Conservation (phyloP, 2,113 vertebrate species). For the Datnioides undecimradiatus region DNA sequence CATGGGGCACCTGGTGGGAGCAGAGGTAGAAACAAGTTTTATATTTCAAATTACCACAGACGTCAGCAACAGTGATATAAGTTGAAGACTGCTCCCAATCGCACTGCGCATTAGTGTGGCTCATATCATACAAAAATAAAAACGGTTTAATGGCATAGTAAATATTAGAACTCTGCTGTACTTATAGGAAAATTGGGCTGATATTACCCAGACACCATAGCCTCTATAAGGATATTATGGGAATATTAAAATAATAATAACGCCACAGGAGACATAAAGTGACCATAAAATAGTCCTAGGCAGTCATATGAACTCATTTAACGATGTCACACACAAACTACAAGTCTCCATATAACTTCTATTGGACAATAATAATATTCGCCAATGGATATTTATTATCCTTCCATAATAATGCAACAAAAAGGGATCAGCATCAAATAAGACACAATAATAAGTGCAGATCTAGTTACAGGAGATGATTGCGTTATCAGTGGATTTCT, state of each 20-base stretch:
- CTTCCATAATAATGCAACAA: not conserved
- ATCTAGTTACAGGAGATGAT: not conserved
- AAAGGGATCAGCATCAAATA: not conserved
- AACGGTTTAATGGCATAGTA: not conserved
- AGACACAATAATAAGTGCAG: not conserved
- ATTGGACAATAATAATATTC: not conserved
- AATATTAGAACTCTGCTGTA: not conserved
- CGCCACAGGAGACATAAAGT: not conserved
- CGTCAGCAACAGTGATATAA: not conserved
- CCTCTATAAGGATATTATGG: not conserved
- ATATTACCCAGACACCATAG: not conserved
- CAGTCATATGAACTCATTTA: not conserved
- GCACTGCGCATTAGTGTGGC: not conserved
- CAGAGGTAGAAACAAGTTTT: slow-evolving; percentile 43
- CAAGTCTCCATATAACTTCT: not conserved
- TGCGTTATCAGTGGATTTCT: not conserved
- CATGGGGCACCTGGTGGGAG: slow-evolving; percentile 88
- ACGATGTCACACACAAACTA: not conserved
- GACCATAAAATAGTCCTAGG: not conserved
- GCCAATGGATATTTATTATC: not conserved
- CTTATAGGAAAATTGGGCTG: not conserved
- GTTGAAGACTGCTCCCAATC: not conserved
- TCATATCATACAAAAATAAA: not conserved
- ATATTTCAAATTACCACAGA: slow-evolving; percentile 40
- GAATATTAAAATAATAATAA: slow-evolving; percentile 14